Percentiles rank a stretch among this genome's conserved stretches.
phyloP scores from a whole-genome alignment of 2,888 invertebrate genomes.

The Drosophila yooni region DNA sequence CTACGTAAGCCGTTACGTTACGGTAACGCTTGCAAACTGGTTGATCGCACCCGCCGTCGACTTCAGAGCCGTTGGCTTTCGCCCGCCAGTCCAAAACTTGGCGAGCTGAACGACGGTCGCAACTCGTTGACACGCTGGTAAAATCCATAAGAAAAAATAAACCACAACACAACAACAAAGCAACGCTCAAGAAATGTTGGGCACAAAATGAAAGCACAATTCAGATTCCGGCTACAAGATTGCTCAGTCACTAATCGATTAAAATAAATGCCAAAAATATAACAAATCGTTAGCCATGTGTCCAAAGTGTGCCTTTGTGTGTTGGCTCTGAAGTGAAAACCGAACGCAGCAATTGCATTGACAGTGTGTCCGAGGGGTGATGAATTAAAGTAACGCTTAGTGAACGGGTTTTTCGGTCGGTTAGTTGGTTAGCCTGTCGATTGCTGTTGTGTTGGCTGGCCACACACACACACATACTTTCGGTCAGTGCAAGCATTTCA shows the following conservation, averaged over 20 bases:
- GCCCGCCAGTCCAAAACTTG: constrained; percentile 70
- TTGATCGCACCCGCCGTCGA: constrained; percentile 73
- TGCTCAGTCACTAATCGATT: constrained; percentile 33
- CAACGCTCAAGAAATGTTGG: constrained; percentile 19
- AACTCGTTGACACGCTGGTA: constrained; percentile 15
- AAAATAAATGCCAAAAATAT: constrained; percentile 46
- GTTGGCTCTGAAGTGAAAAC: constrained; percentile 49
- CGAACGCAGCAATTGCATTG: constrained; percentile 60
- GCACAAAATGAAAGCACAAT: constrained; percentile 43
- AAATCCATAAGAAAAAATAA: neutral
- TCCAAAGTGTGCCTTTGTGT: constrained; percentile 26
- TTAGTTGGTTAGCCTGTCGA: constrained; percentile 25
- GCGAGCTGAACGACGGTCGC: constrained; percentile 70
- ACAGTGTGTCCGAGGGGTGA: constrained; percentile 51
- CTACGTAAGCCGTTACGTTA: constrained; percentile 59
- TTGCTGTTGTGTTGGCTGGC: constrained; percentile 13
- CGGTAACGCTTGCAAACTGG: constrained; percentile 59
- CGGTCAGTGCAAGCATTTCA: constrained; percentile 62
- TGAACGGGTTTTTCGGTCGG: constrained; percentile 67
- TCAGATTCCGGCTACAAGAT: constrained; percentile 6
- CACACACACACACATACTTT: neutral
- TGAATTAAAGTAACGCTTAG: constrained; percentile 43
- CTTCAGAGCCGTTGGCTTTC: constrained; percentile 65
- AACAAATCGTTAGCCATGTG: constrained; percentile 41
- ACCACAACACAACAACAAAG: neutral